A percentile compares a stretch with the other conserved stretches of the same genome.
These are phyloP conservation scores for Lamprotornis superbus DNA, from an alignment of 2,113 vertebrate genomes.

Conservation along the genomic window DNA sequence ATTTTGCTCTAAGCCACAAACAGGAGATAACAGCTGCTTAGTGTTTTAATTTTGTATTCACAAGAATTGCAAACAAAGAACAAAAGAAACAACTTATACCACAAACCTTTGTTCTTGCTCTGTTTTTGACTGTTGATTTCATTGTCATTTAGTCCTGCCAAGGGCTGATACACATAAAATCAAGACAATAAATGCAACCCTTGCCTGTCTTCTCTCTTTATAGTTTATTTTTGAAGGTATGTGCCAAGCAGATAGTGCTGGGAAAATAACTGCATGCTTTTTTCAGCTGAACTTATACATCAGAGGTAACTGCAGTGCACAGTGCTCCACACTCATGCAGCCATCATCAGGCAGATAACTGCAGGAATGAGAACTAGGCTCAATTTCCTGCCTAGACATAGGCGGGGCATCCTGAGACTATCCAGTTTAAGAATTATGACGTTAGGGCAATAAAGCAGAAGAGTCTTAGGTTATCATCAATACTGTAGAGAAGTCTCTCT, in stretches of 20 bases:
- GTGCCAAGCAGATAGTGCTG: background rate
- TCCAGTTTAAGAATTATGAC: background rate
- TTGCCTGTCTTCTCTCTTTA: background rate
- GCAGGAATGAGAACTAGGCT: background rate
- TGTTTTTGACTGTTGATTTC: constrained; percentile 1
- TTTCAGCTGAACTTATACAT: background rate
- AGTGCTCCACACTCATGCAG: background rate
- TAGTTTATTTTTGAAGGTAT: background rate
- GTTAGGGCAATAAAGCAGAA: background rate
- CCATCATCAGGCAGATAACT: background rate
- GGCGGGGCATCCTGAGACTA: background rate
- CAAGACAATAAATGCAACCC: background rate
- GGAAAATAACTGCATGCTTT: background rate
- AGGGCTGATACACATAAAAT: background rate
- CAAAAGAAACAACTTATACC: background rate
- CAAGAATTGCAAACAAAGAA: background rate
- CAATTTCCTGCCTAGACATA: background rate
- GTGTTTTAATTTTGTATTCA: background rate
- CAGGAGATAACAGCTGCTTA: background rate
- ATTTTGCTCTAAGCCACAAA: background rate
- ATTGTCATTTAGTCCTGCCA: background rate
- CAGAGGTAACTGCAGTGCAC: background rate
- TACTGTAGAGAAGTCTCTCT: background rate
- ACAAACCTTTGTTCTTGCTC: background rate
- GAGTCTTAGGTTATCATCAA: background rate